A percentile compares a stretch with the other conserved stretches of the same genome.
These are phyloP conservation scores for Eilema depressum DNA, from an alignment of 2,888 invertebrate species.

Conservation along the genomic window DNA sequence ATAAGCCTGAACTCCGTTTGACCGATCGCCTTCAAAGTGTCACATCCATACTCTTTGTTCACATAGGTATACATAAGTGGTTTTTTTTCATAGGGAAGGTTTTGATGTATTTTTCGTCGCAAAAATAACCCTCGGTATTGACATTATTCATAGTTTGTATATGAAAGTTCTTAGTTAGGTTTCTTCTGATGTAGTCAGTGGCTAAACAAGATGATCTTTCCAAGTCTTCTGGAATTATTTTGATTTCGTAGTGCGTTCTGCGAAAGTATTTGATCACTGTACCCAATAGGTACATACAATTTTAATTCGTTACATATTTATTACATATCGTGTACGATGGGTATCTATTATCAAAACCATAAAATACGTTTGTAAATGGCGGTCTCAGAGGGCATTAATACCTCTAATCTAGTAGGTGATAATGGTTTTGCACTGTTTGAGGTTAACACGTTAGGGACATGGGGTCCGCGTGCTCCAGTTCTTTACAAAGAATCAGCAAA, in stretches of 20 bases:
- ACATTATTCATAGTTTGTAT: neutral
- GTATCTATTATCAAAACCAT: neutral
- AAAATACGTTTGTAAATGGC: neutral
- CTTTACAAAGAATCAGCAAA: neutral
- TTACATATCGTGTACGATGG: too few species aligned
- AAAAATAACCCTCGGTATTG: neutral
- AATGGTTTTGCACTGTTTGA: neutral
- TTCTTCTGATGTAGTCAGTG: neutral
- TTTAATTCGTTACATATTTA: too few species aligned
- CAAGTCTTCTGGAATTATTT: neutral
- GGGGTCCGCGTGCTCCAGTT: neutral
- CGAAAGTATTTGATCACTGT: too few species aligned
- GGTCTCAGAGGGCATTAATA: neutral
- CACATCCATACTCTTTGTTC: too few species aligned
- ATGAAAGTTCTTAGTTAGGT: neutral
- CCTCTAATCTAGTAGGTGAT: slow-evolving; percentile 1
- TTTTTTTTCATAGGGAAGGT: too few species aligned
- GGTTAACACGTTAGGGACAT: neutral
- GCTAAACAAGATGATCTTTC: too few species aligned
- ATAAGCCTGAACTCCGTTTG: neutral
- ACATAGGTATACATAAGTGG: too few species aligned
- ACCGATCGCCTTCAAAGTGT: neutral
- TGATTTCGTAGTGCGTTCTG: too few species aligned
- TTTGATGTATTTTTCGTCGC: too few species aligned
- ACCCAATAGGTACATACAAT: too few species aligned